Evolutionary conservation across 53 echinoderm and acorn worm genomes (phyloP), one percentile per base, ranked within the genome.

Genomic region (Arbacia lixula): DNA sequence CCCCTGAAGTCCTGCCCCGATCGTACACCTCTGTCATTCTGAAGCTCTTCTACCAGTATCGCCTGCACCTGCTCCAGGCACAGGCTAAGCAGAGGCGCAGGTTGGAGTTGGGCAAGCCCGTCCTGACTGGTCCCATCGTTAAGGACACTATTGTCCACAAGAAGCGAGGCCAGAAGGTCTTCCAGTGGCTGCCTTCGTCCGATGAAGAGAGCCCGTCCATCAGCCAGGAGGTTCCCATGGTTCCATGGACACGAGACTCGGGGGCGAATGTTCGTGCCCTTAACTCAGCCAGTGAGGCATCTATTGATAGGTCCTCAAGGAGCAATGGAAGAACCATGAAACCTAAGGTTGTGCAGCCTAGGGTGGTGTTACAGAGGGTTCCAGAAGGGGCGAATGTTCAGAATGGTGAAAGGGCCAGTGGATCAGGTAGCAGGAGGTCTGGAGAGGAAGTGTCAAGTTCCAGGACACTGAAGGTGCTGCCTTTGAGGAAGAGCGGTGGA

Each of bases 1-100:
- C 92, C 6, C 43, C 42, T n/a, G 86, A 65, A 19, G 65, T 43
- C 35, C 46, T 34, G 38, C 86, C 88, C 14, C 41, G 32, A 2
- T 51, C 84, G 12, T 95, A 95, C 85, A 86, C 93, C 28, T 53
- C 76, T 19, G 87, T 85, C 60, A 91, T 95, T 32, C 73, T 85
- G 11, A 78, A 84, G 58, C 88, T 95, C 71, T 75, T 95, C 32
- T 68, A 87, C 41, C 86, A 88, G 22, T 95, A 93, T 82, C 72
- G 86, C 58, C 11, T 57, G 3, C 80, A 53, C 34, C 85, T 95
- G 25, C 60, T 91, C 12, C 55, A 69, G 16, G 85, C 73, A 17
- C 93, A 93, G 67, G 54, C 86, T 12, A 30, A 67, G 60, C 64
- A 65, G 24, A 60, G 19, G 53, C 80, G 57, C 27, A 79, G 83